phyloP scores from a whole-genome alignment of 1,140 invertebrate species.

The Tetranychus urticae region DNA sequence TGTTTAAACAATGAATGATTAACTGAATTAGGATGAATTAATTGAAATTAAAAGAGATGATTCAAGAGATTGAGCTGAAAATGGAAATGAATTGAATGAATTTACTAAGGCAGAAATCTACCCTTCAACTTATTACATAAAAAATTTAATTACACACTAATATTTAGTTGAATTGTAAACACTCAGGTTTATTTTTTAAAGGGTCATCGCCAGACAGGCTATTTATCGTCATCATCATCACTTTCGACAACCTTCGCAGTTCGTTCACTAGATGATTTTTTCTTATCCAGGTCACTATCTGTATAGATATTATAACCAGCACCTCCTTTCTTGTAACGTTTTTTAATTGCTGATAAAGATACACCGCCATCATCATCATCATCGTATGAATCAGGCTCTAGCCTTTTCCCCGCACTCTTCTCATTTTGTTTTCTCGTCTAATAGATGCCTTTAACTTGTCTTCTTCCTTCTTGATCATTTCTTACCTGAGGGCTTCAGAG shows the following conservation, averaged over 20 bases:
- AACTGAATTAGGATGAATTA: too few species aligned
- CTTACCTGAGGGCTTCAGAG: conserved; percentile 67
- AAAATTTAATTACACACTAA: too few species aligned
- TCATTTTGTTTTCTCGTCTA: conserved; percentile 38
- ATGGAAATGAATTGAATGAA: too few species aligned
- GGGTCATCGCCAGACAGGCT: too few species aligned
- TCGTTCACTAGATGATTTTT: conserved; percentile 13
- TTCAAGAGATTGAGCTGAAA: too few species aligned
- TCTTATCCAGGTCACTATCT: conserved; percentile 32
- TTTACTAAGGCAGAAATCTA: too few species aligned
- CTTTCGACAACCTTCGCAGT: conserved; percentile 18
- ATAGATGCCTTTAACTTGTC: conserved; percentile 66
- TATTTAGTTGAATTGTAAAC: too few species aligned
- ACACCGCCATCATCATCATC: conserved; percentile 72
- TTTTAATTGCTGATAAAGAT: conserved; percentile 78
- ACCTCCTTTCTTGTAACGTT: conserved; percentile 53
- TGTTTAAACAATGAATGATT: too few species aligned
- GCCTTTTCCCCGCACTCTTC: conserved; percentile 32
- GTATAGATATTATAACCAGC: conserved; percentile 67
- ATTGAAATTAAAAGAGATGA: too few species aligned
- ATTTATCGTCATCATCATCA: conserved; percentile 14
- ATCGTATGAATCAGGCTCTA: conserved; percentile 30
- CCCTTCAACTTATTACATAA: too few species aligned
- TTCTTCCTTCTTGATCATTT: conserved; percentile 89
- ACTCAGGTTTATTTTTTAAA: too few species aligned